Percentiles rank a stretch among this genome's conserved stretches.
Conservation (phyloP, 1,140 invertebrate genomes). For the Bombus sylvicola region DNA sequence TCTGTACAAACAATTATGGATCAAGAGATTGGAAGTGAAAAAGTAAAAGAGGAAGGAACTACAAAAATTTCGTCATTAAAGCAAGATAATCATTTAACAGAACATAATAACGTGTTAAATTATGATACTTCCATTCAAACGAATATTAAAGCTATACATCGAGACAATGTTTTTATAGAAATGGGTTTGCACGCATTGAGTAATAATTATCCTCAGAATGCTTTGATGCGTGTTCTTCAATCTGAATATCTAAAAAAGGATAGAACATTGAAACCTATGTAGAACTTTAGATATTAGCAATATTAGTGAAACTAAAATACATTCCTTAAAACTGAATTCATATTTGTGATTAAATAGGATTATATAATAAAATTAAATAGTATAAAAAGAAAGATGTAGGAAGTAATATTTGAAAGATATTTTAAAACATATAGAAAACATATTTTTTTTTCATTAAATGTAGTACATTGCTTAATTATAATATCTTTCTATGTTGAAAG, state of each 20-base stretch:
- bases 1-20: neutral
- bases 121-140: conserved; percentile 25
- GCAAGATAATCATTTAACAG: neutral
- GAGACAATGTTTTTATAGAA: conserved; percentile 53
- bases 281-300: conserved; percentile 7
- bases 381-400: neutral
- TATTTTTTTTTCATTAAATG: conserved; percentile 26
- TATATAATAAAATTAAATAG: neutral
- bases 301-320: neutral
- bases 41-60: neutral
- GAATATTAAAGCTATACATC: neutral
- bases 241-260: conserved; percentile 66
- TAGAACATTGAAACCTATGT: conserved; percentile 49
- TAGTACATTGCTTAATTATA: conserved; percentile 18
- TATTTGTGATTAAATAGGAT: neutral
- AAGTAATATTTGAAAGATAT: neutral
- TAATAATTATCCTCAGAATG: conserved; percentile 32
- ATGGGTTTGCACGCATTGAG: conserved; percentile 43
- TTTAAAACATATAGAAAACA: conserved; percentile 43
- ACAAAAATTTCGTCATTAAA: neutral
- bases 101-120: conserved; percentile 3
- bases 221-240: conserved; percentile 49
- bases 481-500: conserved; percentile 7
- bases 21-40: neutral
- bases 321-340: neutral